These are phyloP conservation scores for Dallia pectoralis DNA, from an alignment of 2,797 vertebrate species.

Conservation along the genomic window DNA sequence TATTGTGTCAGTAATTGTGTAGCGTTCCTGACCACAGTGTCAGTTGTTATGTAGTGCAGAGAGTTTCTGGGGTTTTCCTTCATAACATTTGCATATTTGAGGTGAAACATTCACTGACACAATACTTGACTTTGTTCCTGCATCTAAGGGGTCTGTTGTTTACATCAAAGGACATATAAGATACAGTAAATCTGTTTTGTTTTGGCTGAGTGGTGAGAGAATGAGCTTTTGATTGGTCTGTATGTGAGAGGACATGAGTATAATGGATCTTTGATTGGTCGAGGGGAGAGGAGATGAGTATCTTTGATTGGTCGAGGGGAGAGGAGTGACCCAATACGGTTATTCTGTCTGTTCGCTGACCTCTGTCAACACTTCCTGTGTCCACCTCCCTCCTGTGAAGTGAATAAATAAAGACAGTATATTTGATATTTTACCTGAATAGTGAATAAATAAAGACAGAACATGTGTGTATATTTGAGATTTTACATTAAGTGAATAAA, in stretches of 20 bases:
- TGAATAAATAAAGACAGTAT: neutral
- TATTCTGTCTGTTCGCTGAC: conserved; percentile 12
- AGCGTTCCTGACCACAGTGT: neutral
- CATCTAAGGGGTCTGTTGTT: neutral
- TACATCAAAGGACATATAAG: neutral
- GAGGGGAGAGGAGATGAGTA: neutral
- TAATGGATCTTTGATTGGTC: neutral
- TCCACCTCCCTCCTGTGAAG: neutral
- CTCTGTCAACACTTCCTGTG: neutral
- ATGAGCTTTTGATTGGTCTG: neutral
- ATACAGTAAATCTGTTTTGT: conserved; percentile 2
- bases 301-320: neutral
- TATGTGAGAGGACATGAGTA: neutral
- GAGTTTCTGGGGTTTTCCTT: neutral
- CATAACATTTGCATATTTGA: neutral
- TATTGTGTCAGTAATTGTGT: no score
- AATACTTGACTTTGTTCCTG: neutral
- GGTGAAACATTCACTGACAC: neutral
- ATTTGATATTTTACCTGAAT: neutral
- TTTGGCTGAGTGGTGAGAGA: neutral
- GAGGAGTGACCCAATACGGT: conserved; percentile 1
- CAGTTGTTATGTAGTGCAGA: neutral
- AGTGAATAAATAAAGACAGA: neutral
- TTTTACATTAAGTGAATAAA: no score
- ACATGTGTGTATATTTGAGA: neutral